Evolutionary conservation across 2,888 invertebrate genomes (phyloP).

Genomic region (Eupeodes latifasciatus): DNA sequence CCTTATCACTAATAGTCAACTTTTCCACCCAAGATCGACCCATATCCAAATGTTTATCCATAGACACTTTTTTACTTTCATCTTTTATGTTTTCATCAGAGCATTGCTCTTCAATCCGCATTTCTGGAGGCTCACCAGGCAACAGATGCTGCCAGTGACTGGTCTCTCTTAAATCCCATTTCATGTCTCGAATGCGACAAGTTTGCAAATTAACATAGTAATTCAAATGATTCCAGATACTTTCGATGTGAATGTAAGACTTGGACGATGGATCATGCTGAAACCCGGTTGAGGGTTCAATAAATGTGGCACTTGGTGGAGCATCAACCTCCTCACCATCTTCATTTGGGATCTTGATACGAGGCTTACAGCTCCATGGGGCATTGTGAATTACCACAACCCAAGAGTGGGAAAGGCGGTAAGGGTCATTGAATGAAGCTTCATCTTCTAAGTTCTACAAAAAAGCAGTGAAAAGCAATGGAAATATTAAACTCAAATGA

Average conservation of each 20-base stretch:
- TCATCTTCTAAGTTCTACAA: constrained; percentile 87
- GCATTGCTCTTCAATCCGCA: constrained; percentile 80
- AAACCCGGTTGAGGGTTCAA: constrained; percentile 93
- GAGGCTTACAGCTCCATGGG: constrained; percentile 81
- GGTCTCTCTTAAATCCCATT: constrained; percentile 87
- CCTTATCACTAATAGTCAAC: constrained; percentile 86
- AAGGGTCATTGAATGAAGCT: constrained; percentile 88
- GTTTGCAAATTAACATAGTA: constrained; percentile 91
- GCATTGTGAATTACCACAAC: constrained; percentile 87
- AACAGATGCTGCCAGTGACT: constrained; percentile 90
- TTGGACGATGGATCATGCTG: constrained; percentile 85
- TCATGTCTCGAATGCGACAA: constrained; percentile 85
- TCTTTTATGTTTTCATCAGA: constrained; percentile 85
- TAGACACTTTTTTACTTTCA: constrained; percentile 83
- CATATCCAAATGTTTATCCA: constrained; percentile 91
- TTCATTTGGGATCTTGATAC: constrained; percentile 78
- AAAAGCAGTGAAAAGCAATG: constrained; percentile 12
- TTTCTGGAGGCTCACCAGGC: constrained; percentile 87
- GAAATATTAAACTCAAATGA: background rate
- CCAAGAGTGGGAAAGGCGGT: constrained; percentile 93
- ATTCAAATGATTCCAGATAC: constrained; percentile 94
- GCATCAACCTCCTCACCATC: constrained; percentile 81
- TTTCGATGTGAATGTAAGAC: constrained; percentile 91
- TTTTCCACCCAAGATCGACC: constrained; percentile 90
- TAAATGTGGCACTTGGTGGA: constrained; percentile 87